phyloP scores from a whole-genome alignment of 2,888 invertebrate genomes.

The Trachelus tabidus region DNA sequence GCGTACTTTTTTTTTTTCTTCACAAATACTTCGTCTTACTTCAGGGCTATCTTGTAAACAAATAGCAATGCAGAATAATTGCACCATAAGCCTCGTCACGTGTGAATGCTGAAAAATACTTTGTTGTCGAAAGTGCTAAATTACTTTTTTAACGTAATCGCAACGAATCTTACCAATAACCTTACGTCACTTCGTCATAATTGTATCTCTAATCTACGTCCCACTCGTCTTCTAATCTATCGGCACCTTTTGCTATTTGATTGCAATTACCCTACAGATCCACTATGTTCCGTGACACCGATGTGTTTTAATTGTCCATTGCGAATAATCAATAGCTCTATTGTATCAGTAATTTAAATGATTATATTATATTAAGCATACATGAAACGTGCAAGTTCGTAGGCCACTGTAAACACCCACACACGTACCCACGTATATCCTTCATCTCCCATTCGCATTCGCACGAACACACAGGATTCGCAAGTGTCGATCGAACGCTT shows the following conservation, averaged over 20 bases:
- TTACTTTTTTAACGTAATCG: background rate
- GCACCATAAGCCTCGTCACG: background rate
- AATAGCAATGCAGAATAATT: background rate
- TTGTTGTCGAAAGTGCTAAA: background rate
- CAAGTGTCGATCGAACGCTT: background rate
- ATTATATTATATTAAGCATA: background rate
- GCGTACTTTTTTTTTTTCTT: constrained; percentile 8
- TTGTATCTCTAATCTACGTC: background rate
- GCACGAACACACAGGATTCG: background rate
- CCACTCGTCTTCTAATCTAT: background rate
- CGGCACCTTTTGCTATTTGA: constrained; percentile 1
- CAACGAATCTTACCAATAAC: background rate
- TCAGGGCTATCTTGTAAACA: background rate
- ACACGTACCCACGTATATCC: no score
- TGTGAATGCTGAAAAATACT: background rate
- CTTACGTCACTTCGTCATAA: background rate
- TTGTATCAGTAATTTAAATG: constrained; percentile 3
- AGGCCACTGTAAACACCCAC: background rate
- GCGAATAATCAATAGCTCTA: constrained; percentile 3
- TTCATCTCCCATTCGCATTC: background rate
- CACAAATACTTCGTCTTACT: background rate
- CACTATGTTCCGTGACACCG: constrained; percentile 1
- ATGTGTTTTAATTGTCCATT: constrained; percentile 3
- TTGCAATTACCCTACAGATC: background rate
- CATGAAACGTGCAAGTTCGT: background rate